Conservation (phyloP, 92 coral and sea anemone species). For the Paragorgia papillata region DNA sequence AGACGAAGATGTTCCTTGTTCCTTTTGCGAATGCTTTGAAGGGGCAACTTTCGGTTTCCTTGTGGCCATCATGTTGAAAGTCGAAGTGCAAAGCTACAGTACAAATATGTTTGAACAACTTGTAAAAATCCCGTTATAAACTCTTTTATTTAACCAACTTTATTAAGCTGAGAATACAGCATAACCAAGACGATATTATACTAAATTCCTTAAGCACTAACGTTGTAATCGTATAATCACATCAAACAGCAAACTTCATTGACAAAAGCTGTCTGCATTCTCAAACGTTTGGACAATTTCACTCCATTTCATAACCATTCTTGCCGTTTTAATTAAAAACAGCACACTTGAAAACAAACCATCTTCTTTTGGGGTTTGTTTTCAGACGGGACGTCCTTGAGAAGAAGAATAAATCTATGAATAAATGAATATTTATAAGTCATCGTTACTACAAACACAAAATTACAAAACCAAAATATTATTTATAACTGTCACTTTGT, state of each 20-base stretch:
- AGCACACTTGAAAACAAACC: background rate
- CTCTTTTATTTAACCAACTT: background rate
- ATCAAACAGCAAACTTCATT: too few relatives aligned
- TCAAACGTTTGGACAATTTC: background rate
- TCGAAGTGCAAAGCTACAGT: background rate
- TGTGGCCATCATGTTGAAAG: constrained; percentile 87
- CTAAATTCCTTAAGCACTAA: constrained; percentile 32
- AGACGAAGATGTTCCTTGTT: constrained; percentile 49
- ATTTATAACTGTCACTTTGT: too few relatives aligned
- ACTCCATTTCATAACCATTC: background rate
- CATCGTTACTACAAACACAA: background rate
- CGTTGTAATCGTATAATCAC: background rate
- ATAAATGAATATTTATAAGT: constrained; percentile 24
- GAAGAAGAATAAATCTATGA: background rate
- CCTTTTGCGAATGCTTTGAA: constrained; percentile 46
- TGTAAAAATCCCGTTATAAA: background rate
- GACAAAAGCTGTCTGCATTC: background rate
- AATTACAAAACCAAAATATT: constrained; percentile 2
- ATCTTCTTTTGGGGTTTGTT: background rate
- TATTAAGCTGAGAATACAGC: background rate
- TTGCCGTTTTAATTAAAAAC: background rate
- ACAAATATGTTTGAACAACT: background rate
- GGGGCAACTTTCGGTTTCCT: constrained; percentile 82
- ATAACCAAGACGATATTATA: background rate
- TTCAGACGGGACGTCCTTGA: constrained; percentile 38